Percentiles rank a stretch among this genome's conserved stretches.
These are phyloP conservation scores for Pristionchus fissidentatus DNA, from an alignment of 2,888 invertebrate genomes.

Conservation along the genomic window DNA sequence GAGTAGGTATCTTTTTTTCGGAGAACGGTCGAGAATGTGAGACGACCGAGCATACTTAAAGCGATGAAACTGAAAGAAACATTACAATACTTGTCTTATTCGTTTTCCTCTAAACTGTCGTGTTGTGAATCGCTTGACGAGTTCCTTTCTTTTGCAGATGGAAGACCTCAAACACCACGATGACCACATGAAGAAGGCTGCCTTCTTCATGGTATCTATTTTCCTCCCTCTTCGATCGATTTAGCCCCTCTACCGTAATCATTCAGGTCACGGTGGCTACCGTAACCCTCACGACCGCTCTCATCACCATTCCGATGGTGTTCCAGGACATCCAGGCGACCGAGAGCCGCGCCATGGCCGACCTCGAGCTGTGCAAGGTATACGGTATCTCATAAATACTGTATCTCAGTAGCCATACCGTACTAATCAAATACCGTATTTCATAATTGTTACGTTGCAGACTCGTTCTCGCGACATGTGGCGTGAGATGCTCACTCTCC, in stretches of 20 bases:
- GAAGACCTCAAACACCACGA: constrained; percentile 27
- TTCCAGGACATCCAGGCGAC: constrained; percentile 45
- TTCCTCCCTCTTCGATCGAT: constrained; percentile 20
- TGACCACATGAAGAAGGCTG: background rate
- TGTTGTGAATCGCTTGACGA: background rate
- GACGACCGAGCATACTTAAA: constrained; percentile 27
- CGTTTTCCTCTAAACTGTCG: background rate
- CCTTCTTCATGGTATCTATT: constrained; percentile 22
- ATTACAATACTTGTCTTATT: too few species aligned
- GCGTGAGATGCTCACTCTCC: constrained; percentile 74
- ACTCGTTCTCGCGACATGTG: constrained; percentile 75
- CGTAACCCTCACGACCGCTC: background rate
- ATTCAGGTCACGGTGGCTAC: constrained; percentile 37
- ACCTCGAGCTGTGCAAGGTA: constrained; percentile 48
- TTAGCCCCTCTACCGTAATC: background rate
- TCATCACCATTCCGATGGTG: constrained; percentile 44
- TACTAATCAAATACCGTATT: background rate
- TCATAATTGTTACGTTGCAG: constrained; percentile 52
- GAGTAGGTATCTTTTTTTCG: background rate
- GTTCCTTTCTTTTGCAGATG: constrained; percentile 8
- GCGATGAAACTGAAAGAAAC: background rate
- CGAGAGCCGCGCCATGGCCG: constrained; percentile 34
- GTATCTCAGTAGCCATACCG: background rate
- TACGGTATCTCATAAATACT: background rate
- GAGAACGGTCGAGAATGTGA: constrained; percentile 28